Percentiles rank a stretch among this genome's conserved stretches.
Conservation (phyloP, 2,888 invertebrate species). For the Smittia aterrima region DNA sequence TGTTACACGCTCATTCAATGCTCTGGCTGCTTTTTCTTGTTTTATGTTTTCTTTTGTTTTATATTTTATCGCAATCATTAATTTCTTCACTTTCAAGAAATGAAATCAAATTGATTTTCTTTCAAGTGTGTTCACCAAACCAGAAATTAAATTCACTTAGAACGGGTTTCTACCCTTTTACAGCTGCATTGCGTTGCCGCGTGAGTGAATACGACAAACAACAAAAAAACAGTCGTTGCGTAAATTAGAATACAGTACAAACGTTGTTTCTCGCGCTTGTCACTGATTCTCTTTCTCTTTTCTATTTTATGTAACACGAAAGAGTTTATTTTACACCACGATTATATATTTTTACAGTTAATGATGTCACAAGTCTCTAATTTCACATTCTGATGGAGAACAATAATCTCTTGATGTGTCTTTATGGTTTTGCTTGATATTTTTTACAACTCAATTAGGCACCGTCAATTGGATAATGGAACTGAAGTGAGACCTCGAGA, state of each 20-base stretch:
- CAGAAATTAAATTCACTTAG: slow-evolving; percentile 1
- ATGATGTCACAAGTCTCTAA: slow-evolving; percentile 13
- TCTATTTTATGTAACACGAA: neutral
- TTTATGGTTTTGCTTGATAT: slow-evolving; percentile 3
- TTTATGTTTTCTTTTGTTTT: neutral
- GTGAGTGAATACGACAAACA: neutral
- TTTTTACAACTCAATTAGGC: slow-evolving; percentile 23
- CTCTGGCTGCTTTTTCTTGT: neutral
- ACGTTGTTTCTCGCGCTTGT: slow-evolving; percentile 6
- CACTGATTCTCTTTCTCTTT: slow-evolving; percentile 5
- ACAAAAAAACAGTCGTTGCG: slow-evolving; percentile 11
- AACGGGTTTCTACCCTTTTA: slow-evolving; percentile 10
- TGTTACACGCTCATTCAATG: neutral
- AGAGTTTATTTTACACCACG: slow-evolving; percentile 7
- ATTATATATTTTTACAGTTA: slow-evolving; percentile 20
- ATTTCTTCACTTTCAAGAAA: neutral
- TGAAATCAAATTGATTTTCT: slow-evolving; percentile 8
- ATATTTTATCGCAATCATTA: neutral
- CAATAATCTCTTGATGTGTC: neutral
- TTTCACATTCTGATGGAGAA: neutral
- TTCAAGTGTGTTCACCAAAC: slow-evolving; percentile 10
- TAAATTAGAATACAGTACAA: slow-evolving; percentile 1
- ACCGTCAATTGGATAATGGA: neutral
- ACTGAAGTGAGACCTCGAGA: neutral
- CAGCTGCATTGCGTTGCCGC: neutral